Conservation (phyloP, 2,797 vertebrate genomes). For the Rhinoraja longicauda region DNA sequence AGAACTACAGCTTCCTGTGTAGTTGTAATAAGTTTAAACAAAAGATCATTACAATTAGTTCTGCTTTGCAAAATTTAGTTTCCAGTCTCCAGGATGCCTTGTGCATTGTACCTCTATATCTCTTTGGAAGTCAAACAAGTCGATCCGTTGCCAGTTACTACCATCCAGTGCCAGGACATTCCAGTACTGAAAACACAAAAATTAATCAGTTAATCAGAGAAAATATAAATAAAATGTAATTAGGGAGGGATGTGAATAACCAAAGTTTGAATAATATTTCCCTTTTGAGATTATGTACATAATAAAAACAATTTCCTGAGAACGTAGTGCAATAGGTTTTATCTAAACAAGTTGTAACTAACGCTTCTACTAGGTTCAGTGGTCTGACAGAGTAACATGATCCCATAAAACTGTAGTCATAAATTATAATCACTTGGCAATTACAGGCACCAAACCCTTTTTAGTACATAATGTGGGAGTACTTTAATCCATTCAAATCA, state of each 20-base stretch:
- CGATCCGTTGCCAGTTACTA: conserved; percentile 97
- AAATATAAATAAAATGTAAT: background rate
- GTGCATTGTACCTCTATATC: conserved; percentile 79
- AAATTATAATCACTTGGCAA: no score
- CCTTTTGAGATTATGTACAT: background rate
- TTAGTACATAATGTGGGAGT: background rate
- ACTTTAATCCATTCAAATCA: background rate
- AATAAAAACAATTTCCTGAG: background rate
- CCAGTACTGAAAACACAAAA: conserved; percentile 71
- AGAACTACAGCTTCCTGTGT: background rate
- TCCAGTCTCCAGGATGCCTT: background rate
- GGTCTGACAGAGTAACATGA: background rate
- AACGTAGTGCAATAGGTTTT: background rate
- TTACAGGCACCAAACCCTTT: background rate
- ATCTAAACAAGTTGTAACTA: background rate
- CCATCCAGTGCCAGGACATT: conserved; percentile 94
- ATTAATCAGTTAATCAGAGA: background rate
- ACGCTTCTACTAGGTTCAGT: background rate
- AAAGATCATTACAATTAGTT: conserved; percentile 16
- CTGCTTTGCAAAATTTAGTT: conserved; percentile 36
- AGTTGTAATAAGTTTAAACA: background rate
- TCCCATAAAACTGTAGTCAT: no score
- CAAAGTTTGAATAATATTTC: background rate
- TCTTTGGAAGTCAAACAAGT: conserved; percentile 97
- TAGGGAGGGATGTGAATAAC: conserved; percentile 29